Conservation (phyloP, 2,113 vertebrate species). For the Globicephala melas region DNA sequence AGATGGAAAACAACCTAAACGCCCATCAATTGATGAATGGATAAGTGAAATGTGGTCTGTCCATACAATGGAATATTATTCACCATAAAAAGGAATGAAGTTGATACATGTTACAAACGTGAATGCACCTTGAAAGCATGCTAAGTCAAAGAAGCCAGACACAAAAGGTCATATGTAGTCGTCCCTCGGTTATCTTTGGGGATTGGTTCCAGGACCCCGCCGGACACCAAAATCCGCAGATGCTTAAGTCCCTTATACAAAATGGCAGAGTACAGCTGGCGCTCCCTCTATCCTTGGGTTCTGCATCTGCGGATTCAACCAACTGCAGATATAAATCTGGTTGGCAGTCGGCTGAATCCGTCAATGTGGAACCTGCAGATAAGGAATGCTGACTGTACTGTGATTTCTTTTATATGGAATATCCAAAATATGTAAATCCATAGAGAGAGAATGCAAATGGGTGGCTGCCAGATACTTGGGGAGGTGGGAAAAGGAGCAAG, state of each 20-base stretch:
- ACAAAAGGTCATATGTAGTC: not conserved
- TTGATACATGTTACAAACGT: not conserved
- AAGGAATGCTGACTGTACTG: rapidly evolving
- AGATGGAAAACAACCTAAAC: not conserved
- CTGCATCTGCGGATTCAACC: too few species aligned
- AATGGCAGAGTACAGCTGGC: too few species aligned
- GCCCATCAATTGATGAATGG: not conserved
- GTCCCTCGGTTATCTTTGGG: not conserved
- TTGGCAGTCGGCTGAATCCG: not conserved
- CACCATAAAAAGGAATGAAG: not conserved
- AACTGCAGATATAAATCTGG: not conserved
- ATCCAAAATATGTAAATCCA: not conserved
- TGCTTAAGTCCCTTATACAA: not conserved
- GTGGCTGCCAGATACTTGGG: not conserved
- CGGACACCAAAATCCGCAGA: not conserved
- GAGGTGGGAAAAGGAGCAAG: not conserved
- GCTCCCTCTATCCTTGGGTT: rapidly evolving
- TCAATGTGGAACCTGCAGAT: not conserved
- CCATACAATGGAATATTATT: not conserved
- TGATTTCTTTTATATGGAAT: not conserved
- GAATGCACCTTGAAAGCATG: not conserved
- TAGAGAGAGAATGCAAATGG: not conserved
- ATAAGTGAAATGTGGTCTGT: not conserved
- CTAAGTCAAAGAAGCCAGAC: not conserved
- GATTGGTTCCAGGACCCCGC: not conserved